Evolutionary conservation across 2,888 invertebrate genomes (phyloP), one percentile per base, ranked within the genome.

Genomic region (Tigriopus californicus): DNA sequence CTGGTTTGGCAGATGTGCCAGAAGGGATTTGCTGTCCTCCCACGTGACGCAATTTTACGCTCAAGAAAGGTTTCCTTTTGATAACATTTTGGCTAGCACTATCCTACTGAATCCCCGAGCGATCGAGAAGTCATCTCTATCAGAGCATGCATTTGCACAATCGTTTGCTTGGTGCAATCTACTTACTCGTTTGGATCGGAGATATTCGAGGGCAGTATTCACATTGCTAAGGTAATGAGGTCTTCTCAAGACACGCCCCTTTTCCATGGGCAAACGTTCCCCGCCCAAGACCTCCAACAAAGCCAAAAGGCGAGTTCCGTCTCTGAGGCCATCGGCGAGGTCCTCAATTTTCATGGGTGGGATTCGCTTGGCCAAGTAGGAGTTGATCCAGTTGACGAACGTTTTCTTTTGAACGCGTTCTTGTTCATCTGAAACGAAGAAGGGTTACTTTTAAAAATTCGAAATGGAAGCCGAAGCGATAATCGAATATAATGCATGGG

Each of bases 371-470:
- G 82, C 83, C 69, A 95, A 79, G 76, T 92, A 90, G 70, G 92
- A 91, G 76, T 95, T 95, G 75, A 95, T 94, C 94, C 95, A 95
- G 76, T 95, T 95, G 68, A 92, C 90, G 73, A 95, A 95, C 64
- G 94, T 95, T 75, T 95, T 95, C 80, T 94, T 95, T 74, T 95
- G 95, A 66, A 95, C 94, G 73, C 92, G 80, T 77, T 95, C 94
- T 76, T 95, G 94, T 77, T 95, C 94, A 81, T 94, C 95, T 95
- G 84, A 62, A 85, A 85, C n/a, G 8, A 33, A 33, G 33, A 33
- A 33, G 33, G 33, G 8, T 33, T 33, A 3, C 3, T 8, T 5
- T 33, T 33, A 33, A 33, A 33, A n/a, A n/a, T n/a, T n/a, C n/a
- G n/a, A 8, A 33, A 33, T 33, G 33, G 33, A 33, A 5, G 33